Base-by-base conservation (phyloP, 2,888 invertebrate genomes). In the Caenorhabditis doughertyi region DNA sequence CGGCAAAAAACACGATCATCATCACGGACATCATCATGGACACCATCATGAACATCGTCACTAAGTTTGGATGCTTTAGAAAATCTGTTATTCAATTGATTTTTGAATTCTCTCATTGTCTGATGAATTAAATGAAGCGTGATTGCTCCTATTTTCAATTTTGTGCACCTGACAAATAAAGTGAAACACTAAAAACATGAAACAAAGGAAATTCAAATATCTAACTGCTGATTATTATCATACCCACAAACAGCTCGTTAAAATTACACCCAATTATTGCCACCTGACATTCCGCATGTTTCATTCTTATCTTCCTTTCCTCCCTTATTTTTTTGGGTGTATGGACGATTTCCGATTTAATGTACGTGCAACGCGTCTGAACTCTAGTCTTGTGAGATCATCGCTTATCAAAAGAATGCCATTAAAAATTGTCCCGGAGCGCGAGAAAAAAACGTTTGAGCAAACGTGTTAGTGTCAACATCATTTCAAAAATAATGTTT, bases 1-100 rank as follows among this genome's bases (percentile, higher is more conserved):
- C 27, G 74, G 74, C 2, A 58, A 68, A 16, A 60, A 76, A 0
- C 49, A 76, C 21, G 51, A 53, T 9, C 73, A 76, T 21, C 74
- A 77, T n/a, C 76, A 68, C 9, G 55, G 53, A 7, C 77, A 77
- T 51, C 73, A 65, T 73, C 77, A 77, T 23, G 47, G 18, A 9
- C 65, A 65, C 51, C 65, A 70, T n/a, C 27, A 62, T n/a, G 53
- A 62, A n/a, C 49, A 56, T 23, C 67, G 67, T 32, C 58, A 67
- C 49, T 18, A 23, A n/a, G 11, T 55, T 18, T 42, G 21, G 9
- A 42, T 60, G 25, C 5, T 21, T 5, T 44, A 11, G 32, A 67
- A 16, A 32, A n/a, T 7, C 39, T 53, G 39, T 53, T 67, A 39
- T 49, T 64, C 42, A 51, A 2, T 51, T 25, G 25, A 25, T 21